Evolutionary conservation across 1,140 invertebrate genomes (phyloP), one percentile per base, ranked within the genome.

Genomic region (Trichoplusia ni): DNA sequence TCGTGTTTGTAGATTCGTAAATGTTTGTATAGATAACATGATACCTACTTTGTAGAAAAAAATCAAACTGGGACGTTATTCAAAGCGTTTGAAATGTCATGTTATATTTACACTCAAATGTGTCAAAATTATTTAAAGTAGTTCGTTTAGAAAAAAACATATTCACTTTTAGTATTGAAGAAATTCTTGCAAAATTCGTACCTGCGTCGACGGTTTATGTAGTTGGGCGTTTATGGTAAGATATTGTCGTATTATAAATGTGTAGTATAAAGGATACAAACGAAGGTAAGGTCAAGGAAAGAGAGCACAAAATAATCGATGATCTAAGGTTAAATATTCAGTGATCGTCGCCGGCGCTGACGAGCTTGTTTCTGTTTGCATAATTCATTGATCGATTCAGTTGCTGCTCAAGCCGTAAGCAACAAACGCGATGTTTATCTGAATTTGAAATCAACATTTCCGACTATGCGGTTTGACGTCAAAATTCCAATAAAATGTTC

Each of bases 311-410:
- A 75, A 76, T 74, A 80, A 72, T 75, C 75, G 21, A 68, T 73
- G 73, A 73, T 68, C 73, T 71, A 84, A 47, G 81, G 75, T 89
- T 85, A 84, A 87, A 82, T 67, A 84, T 85, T 73, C 82, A 75
- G 70, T 31, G 67, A 46, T 49, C 46, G 70, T 69, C 66, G 69
- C 62, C 58, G 59, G 70, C 75, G 59, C 62, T 71, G 62, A 53
- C 69, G 54, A 66, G 72, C 53, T 54, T 69, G 69, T 60, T 67
- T 64, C 40, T 69, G 74, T 77, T 76, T 89, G 74, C 79, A 88
- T 89, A 77, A 89, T 87, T 83, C 80, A 86, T 85, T 73, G 75
- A 82, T 80, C 68, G 69, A 46, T 67, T 62, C 69, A 67, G 62
- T 67, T 54, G 69, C 61, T 69, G 66, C 33, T 33, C 46, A 54